These are phyloP conservation scores for Luidia sarsii DNA, from an alignment of 53 echinoderm and acorn worm species.

Conservation along the genomic window DNA sequence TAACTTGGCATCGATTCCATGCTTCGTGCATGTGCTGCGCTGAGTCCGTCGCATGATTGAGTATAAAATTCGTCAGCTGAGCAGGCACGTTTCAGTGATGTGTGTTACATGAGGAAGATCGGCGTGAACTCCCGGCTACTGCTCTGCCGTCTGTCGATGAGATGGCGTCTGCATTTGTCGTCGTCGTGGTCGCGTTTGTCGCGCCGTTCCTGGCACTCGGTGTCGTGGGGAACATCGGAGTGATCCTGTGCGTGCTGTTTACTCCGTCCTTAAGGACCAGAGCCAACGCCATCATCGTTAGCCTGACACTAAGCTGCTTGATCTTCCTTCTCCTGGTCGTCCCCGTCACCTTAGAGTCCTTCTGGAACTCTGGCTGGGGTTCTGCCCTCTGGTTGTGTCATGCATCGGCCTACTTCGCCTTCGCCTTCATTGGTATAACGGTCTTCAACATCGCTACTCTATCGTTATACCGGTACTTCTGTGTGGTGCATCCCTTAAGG, in stretches of 20 bases:
- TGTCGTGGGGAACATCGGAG: slow-evolving; percentile 53
- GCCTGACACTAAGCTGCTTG: slow-evolving; percentile 39
- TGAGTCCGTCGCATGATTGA: too few relatives aligned
- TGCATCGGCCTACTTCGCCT: slow-evolving; percentile 47
- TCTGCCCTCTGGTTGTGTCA: slow-evolving; percentile 56
- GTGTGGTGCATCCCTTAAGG: slow-evolving; percentile 52
- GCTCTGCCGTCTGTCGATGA: neutral
- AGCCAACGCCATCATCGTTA: slow-evolving; percentile 61
- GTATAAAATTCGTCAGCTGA: too few relatives aligned
- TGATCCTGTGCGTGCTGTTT: slow-evolving; percentile 37
- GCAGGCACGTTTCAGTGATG: too few relatives aligned
- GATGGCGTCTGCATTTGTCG: slow-evolving; percentile 49
- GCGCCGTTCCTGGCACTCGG: slow-evolving; percentile 55
- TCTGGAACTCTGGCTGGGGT: slow-evolving; percentile 37
- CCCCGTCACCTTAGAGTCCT: slow-evolving; percentile 61
- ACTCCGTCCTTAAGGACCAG: slow-evolving; percentile 57
- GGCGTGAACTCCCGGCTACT: neutral
- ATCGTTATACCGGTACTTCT: slow-evolving; percentile 59
- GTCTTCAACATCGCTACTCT: slow-evolving; percentile 44
- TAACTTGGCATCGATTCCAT: too few relatives aligned
- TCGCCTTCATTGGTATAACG: slow-evolving; percentile 55
- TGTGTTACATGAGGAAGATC: neutral
- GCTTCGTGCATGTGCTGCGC: too few relatives aligned
- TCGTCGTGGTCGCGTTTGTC: slow-evolving; percentile 13
- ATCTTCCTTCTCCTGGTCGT: slow-evolving; percentile 47